Percentiles rank a stretch among this genome's conserved stretches.
phyloP scores from a whole-genome alignment of 2,888 invertebrate species.

The Eupsilia transversa region DNA sequence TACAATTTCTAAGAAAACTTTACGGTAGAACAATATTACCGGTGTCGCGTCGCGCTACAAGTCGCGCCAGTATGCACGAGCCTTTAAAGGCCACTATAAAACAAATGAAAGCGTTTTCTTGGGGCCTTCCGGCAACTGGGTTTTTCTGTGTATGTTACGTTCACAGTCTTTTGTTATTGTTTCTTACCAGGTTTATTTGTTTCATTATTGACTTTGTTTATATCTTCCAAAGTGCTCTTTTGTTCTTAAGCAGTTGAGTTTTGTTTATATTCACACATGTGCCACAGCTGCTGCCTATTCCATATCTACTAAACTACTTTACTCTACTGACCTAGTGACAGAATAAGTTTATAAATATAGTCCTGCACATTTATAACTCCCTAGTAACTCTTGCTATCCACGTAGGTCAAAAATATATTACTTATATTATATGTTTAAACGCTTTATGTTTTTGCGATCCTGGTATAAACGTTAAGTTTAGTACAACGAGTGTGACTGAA shows the following conservation, averaged over 20 bases:
- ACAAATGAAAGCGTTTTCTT: background rate
- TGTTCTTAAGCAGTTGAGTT: background rate
- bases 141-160: background rate
- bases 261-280: background rate
- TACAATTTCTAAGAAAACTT: too few species aligned
- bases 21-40: too few species aligned
- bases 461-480: constrained; percentile 36
- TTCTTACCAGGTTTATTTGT: background rate
- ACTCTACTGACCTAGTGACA: constrained; percentile 5
- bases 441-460: constrained; percentile 48
- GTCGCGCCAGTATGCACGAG: too few species aligned
- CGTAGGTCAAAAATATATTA: background rate
- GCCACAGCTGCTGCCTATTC: background rate
- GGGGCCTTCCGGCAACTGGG: background rate
- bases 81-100: too few species aligned
- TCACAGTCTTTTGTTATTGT: background rate
- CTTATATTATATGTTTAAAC: constrained; percentile 35
- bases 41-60: too few species aligned
- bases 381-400: background rate
- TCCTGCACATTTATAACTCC: background rate
- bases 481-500: constrained; percentile 55
- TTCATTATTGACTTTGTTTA: constrained; percentile 10
- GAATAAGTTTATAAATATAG: background rate
- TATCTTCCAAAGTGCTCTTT: background rate
- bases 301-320: background rate